Conservation (phyloP, 2,113 vertebrate genomes). For the Gambusia holbrooki region DNA sequence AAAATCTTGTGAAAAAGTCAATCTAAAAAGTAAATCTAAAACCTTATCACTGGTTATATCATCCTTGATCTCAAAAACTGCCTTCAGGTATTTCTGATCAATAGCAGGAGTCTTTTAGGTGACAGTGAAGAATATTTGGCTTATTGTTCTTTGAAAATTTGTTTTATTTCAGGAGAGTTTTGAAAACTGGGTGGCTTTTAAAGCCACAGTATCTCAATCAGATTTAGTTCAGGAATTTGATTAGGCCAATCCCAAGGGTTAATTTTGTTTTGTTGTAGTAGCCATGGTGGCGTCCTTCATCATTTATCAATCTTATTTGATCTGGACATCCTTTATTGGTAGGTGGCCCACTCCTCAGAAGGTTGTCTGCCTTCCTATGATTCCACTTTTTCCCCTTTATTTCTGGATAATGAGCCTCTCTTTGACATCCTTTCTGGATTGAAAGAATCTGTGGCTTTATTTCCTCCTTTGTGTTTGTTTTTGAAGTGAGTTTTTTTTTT, state of each 20-base stretch:
- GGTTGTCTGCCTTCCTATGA: no score
- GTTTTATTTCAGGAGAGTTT: background rate
- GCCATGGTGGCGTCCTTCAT: background rate
- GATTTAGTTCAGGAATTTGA: background rate
- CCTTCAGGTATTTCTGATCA: background rate
- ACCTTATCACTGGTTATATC: no score
- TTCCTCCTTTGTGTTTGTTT: background rate
- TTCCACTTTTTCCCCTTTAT: no score
- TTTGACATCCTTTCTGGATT: no score
- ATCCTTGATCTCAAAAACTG: background rate
- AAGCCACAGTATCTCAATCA: no score
- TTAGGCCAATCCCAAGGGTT: background rate
- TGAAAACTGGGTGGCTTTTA: background rate
- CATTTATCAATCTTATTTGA: background rate
- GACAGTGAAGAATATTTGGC: background rate
- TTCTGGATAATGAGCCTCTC: no score
- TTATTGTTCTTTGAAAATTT: no score
- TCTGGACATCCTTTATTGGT: background rate
- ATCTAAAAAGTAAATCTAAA: background rate
- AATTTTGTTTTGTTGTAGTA: background rate
- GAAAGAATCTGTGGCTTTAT: background rate
- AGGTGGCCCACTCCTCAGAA: background rate
- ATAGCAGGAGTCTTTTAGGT: background rate
- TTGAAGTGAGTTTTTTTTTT: no score
- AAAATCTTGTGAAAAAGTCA: background rate